Conservation (phyloP, 2,113 vertebrate genomes). For the Chaetops frenatus region DNA sequence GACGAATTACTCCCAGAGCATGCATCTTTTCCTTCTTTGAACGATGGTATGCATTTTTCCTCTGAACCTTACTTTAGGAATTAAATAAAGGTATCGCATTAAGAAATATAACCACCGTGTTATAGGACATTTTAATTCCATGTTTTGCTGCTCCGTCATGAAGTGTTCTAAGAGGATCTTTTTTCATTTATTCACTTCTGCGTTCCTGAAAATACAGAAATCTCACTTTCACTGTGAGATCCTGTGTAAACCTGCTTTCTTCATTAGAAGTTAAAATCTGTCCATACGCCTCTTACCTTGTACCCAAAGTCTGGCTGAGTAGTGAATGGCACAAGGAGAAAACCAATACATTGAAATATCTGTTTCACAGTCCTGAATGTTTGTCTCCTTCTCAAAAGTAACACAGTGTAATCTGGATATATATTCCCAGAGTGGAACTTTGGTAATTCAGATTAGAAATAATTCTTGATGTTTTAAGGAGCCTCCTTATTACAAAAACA, state of each 20-base stretch:
- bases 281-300: constrained; percentile 49
- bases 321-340: constrained; percentile 14
- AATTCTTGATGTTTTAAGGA: constrained; percentile 61
- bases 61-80: not conserved
- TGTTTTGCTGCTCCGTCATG: not conserved
- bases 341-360: constrained; percentile 52
- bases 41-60: not conserved
- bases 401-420: constrained; percentile 65
- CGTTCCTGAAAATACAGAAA: not conserved
- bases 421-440: constrained; percentile 66
- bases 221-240: not conserved
- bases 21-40: not conserved
- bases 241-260: not conserved
- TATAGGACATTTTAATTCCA: not conserved
- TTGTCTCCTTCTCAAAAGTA: constrained; percentile 63
- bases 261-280: constrained; percentile 42
- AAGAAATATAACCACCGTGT: not conserved
- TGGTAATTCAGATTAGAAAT: constrained; percentile 70
- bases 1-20: not conserved
- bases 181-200: not conserved
- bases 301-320: constrained; percentile 45
- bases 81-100: not conserved
- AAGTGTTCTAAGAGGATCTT: not conserved
- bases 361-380: constrained; percentile 66
- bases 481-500: constrained; percentile 63